Evolutionary conservation across 2,113 vertebrate species (phyloP).

Genomic region (Tetrax tetrax): DNA sequence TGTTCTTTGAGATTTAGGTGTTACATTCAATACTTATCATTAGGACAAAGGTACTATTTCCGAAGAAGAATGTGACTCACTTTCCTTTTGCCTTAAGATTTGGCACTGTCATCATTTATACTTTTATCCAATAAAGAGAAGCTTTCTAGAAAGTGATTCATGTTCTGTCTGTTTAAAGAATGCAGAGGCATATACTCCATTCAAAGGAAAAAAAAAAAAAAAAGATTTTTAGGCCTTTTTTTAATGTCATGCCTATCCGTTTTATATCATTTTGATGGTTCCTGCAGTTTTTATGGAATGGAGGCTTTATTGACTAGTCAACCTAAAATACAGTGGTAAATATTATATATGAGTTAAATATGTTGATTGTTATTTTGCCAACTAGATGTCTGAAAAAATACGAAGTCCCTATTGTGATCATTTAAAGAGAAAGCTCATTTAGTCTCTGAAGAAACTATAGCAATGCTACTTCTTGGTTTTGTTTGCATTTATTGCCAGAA

Average conservation of each 20-base stretch:
- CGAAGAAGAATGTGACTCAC: background rate
- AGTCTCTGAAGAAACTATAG: background rate
- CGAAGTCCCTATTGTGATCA: background rate
- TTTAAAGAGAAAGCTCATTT: background rate
- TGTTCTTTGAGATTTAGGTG: conserved; percentile 22
- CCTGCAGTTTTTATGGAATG: conserved; percentile 20
- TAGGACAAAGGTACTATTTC: conserved; percentile 13
- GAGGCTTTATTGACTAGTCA: conserved; percentile 38
- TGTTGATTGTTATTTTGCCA: conserved; percentile 17
- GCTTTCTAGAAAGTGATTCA: conserved; percentile 35
- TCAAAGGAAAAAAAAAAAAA: background rate
- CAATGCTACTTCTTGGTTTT: background rate
- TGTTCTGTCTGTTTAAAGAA: conserved; percentile 34
- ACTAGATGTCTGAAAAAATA: background rate
- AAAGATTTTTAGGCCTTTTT: background rate
- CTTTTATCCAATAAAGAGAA: conserved; percentile 16
- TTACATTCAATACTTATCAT: conserved; percentile 15
- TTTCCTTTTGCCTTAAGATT: conserved; percentile 25
- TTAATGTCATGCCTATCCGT: background rate
- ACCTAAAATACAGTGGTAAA: conserved; percentile 20
- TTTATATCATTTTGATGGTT: conserved; percentile 39
- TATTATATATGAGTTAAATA: conserved; percentile 43
- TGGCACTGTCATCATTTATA: conserved; percentile 24
- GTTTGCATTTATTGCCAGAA: background rate
- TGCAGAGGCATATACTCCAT: background rate